Evolutionary conservation across 2,888 invertebrate genomes (phyloP), one percentile per base, ranked within the genome.

Genomic region (Drosophila macrospina): DNA sequence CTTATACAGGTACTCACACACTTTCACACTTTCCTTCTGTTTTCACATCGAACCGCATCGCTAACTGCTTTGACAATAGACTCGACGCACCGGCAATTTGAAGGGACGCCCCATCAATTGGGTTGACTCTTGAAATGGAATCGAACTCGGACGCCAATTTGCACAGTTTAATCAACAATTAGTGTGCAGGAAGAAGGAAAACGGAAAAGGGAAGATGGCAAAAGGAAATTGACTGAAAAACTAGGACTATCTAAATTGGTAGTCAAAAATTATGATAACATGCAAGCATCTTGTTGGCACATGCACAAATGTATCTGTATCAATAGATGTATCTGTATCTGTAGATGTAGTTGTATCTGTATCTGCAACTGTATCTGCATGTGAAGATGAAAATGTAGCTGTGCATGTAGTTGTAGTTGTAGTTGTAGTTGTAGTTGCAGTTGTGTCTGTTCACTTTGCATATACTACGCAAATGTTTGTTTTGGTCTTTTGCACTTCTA

Each of bases 111-210:
- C 32, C 48, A 44, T 50, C 63, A 45, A 57, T 70, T 64, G 54
- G 45, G 13, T 28, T 15, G 50, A 28, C 45, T 42, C 8, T 30
- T 52, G 50, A 11, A 70, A 70, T 26, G 30, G 6, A 42, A 42
- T 34, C 11, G 34, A 15, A 26, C 45, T 4, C 54, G 36, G 24
- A n/a, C 32, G 41, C 8, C 69, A 65, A 84, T 81, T 69, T 60
- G 59, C 56, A 78, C 45, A 82, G 75, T 73, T 81, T 81, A 73
- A 78, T 82, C 79, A 62, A 60, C 86, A 81, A 85, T 81, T 85
- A 81, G 70, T 54, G 52, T 44, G 39, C 5, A 47, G 34, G 28
- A 28, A 3, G n/a, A n/a, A 16, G 2, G 26, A 32, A 30, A 42
- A n/a, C 15, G 28, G 16, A 37, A 41, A 24, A 20, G 47, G 24